These are phyloP conservation scores for Tipula confusa DNA, from an alignment of 2,888 invertebrate species.

Conservation along the genomic window DNA sequence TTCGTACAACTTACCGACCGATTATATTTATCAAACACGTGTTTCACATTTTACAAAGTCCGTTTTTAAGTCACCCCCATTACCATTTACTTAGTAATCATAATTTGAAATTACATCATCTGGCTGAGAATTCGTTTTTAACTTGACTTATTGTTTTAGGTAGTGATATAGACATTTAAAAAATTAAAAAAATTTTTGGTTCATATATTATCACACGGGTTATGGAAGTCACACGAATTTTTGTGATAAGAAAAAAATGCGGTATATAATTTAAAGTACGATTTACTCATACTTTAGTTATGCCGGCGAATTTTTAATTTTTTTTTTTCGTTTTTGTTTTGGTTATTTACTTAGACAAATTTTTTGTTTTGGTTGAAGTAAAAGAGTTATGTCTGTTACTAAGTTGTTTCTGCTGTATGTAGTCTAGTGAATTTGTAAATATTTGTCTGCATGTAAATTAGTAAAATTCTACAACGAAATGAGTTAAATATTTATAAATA, in stretches of 20 bases:
- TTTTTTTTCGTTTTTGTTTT: neutral
- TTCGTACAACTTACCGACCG: too few relatives aligned
- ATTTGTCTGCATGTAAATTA: too few relatives aligned
- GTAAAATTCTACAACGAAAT: too few relatives aligned
- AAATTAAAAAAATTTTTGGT: neutral
- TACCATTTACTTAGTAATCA: neutral
- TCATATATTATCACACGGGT: neutral
- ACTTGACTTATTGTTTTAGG: neutral
- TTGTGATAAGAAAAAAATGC: neutral
- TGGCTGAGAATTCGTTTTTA: neutral
- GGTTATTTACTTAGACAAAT: neutral
- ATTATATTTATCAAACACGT: neutral
- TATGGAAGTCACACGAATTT: neutral
- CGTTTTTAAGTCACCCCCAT: neutral
- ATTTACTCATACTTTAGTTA: neutral
- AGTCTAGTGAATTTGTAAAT: neutral
- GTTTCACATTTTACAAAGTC: neutral
- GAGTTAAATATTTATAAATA: too few relatives aligned
- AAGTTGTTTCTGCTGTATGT: too few relatives aligned
- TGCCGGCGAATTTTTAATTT: neutral
- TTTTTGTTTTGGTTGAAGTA: neutral
- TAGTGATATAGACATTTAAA: too few relatives aligned
- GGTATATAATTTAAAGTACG: neutral
- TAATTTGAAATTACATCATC: neutral
- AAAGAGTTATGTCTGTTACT: neutral